These are phyloP conservation scores for Chaunax sp. DNA, from an alignment of 2,797 vertebrate genomes.

Conservation along the genomic window DNA sequence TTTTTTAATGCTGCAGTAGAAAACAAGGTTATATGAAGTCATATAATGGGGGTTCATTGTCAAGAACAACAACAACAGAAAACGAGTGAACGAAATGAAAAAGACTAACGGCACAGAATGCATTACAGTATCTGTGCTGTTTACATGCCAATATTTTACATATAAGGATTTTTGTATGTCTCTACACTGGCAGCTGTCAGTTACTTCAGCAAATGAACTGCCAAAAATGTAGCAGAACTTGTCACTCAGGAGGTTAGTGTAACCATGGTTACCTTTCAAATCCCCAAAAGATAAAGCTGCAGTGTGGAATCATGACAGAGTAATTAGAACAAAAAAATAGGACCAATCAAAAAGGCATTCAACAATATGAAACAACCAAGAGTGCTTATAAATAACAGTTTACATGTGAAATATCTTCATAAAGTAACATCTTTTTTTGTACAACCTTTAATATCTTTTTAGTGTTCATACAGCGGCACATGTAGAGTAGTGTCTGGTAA, in stretches of 20 bases:
- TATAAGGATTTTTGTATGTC: slow-evolving; percentile 84
- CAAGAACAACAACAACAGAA: slow-evolving; percentile 94
- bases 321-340: slow-evolving; percentile 92
- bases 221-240: slow-evolving; percentile 94
- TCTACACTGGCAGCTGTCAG: slow-evolving; percentile 98
- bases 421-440: slow-evolving; percentile 97
- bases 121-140: slow-evolving; percentile 96
- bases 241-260: slow-evolving; percentile 93
- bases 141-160: slow-evolving; percentile 99
- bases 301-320: slow-evolving; percentile 95
- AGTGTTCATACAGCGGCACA: slow-evolving; percentile 92
- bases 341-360: slow-evolving; percentile 87
- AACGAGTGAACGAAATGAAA: slow-evolving; percentile 73
- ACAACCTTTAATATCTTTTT: slow-evolving; percentile 91
- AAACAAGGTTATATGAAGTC: slow-evolving; percentile 99
- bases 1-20: slow-evolving; percentile 99
- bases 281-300: slow-evolving; percentile 95
- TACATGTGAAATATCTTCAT: slow-evolving; percentile 94
- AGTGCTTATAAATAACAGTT: slow-evolving; percentile 96
- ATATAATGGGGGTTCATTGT: slow-evolving; percentile 98
- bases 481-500: slow-evolving; percentile 87
- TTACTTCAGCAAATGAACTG: slow-evolving; percentile 98
- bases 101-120: slow-evolving; percentile 91
- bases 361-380: slow-evolving; percentile 92
- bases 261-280: slow-evolving; percentile 99